phyloP scores from a whole-genome alignment of 2,113 vertebrate species.

The Ptyas mucosa region DNA sequence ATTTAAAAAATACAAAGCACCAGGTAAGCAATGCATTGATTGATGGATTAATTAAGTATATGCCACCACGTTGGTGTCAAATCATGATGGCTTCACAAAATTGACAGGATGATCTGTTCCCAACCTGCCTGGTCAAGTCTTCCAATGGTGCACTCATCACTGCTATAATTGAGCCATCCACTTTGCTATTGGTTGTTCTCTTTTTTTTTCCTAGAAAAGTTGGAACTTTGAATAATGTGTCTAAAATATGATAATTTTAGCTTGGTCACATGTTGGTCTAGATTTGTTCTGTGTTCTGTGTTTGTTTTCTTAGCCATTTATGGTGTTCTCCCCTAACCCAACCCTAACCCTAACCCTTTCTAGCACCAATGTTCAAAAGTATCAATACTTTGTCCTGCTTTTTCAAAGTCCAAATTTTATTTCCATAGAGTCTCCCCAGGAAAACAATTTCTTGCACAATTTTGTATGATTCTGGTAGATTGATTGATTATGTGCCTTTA shows the following conservation, averaged over 20 bases:
- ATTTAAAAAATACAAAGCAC: conserved; percentile 57
- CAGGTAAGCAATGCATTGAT: conserved; percentile 49
- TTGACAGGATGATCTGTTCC: not conserved
- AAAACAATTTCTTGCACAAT: not conserved
- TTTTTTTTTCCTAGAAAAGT: not conserved
- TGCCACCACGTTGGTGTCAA: not conserved
- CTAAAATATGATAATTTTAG: not conserved
- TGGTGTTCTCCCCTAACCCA: not conserved
- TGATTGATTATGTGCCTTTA: not conserved
- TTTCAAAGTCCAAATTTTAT: not conserved
- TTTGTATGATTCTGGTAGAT: not conserved
- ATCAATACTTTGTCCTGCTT: not conserved
- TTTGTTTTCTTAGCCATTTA: not conserved
- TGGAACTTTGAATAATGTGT: not conserved
- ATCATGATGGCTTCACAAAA: not conserved
- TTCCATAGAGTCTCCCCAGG: not conserved
- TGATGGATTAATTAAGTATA: not conserved
- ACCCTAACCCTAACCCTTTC: not conserved
- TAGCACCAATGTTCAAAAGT: not conserved
- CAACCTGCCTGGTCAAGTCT: not conserved
- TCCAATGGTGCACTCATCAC: not conserved
- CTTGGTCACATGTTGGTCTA: not conserved
- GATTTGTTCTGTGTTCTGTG: not conserved
- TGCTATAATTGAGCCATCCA: not conserved
- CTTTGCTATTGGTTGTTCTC: not conserved